Evolutionary conservation across 2,888 invertebrate genomes (phyloP).

Genomic region (Eristalis tenax): DNA sequence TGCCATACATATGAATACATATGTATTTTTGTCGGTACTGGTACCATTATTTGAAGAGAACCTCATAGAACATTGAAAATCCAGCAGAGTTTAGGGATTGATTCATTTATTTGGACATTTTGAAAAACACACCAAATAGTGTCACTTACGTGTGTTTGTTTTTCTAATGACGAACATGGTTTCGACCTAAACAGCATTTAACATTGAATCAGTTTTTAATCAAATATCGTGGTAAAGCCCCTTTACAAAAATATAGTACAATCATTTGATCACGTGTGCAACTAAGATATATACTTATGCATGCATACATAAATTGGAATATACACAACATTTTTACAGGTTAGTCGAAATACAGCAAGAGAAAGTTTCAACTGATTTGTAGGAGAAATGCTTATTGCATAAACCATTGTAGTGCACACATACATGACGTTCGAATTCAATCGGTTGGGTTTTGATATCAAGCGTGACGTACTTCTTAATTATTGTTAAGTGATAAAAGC

Average conservation of each 20-base stretch:
- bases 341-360: constrained; percentile 36
- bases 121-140: background rate
- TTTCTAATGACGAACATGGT: constrained; percentile 5
- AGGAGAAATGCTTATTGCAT: constrained; percentile 52
- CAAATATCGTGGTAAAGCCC: background rate
- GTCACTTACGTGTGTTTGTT: constrained; percentile 3
- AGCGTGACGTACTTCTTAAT: constrained; percentile 59
- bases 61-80: background rate
- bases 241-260: background rate
- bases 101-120: constrained; percentile 3
- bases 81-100: background rate
- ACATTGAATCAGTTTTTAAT: background rate
- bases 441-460: constrained; percentile 50
- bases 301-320: background rate
- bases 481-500: constrained; percentile 26
- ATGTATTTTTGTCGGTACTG: background rate
- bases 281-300: background rate
- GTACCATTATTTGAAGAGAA: background rate
- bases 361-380: constrained; percentile 59
- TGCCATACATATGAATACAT: background rate
- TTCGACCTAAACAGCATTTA: background rate
- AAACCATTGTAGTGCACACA: constrained; percentile 40
- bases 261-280: background rate
- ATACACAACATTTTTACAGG: constrained; percentile 31
- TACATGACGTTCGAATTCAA: constrained; percentile 45